Percentiles rank a stretch among this genome's conserved stretches.
These are phyloP conservation scores for Cheilosia scutellata DNA, from an alignment of 2,888 invertebrate genomes.

Conservation along the genomic window DNA sequence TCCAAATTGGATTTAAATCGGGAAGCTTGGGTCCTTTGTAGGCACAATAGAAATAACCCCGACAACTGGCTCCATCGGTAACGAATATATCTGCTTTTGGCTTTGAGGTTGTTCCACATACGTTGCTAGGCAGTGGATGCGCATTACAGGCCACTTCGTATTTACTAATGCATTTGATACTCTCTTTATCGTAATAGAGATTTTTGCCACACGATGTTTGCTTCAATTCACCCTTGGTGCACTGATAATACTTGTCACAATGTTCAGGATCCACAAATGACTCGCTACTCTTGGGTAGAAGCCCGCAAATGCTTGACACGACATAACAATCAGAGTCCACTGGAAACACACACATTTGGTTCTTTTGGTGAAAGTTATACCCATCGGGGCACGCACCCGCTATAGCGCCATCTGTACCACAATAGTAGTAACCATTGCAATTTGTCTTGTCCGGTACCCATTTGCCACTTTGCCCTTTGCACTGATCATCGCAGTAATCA, in stretches of 20 bases:
- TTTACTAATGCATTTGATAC: conserved; percentile 76
- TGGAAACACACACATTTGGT: conserved; percentile 78
- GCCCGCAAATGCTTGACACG: conserved; percentile 80
- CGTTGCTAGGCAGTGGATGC: conserved; percentile 77
- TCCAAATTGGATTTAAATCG: conserved; percentile 79
- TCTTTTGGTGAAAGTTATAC: conserved; percentile 78
- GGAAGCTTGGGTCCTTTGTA: conserved; percentile 63
- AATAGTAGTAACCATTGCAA: conserved; percentile 80
- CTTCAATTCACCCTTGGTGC: conserved; percentile 57
- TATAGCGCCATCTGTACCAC: conserved; percentile 72
- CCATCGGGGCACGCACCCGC: conserved; percentile 74
- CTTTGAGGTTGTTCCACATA: conserved; percentile 73
- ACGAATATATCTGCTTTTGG: conserved; percentile 51
- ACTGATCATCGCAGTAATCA: conserved; percentile 79
- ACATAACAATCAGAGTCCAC: conserved; percentile 78
- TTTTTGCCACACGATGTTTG: conserved; percentile 59
- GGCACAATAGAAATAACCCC: conserved; percentile 80
- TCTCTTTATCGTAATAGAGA: conserved; percentile 79
- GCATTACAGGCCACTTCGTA: conserved; percentile 76
- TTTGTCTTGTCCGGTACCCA: conserved; percentile 79
- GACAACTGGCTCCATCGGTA: conserved; percentile 79
- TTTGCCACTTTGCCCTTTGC: conserved; percentile 71
- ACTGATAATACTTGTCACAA: conserved; percentile 80
- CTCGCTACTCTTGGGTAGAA: conserved; percentile 77
- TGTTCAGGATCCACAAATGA: conserved; percentile 78